These are phyloP conservation scores for Artibeus jamaicensis DNA, from an alignment of 2,797 vertebrate genomes.

Conservation along the genomic window DNA sequence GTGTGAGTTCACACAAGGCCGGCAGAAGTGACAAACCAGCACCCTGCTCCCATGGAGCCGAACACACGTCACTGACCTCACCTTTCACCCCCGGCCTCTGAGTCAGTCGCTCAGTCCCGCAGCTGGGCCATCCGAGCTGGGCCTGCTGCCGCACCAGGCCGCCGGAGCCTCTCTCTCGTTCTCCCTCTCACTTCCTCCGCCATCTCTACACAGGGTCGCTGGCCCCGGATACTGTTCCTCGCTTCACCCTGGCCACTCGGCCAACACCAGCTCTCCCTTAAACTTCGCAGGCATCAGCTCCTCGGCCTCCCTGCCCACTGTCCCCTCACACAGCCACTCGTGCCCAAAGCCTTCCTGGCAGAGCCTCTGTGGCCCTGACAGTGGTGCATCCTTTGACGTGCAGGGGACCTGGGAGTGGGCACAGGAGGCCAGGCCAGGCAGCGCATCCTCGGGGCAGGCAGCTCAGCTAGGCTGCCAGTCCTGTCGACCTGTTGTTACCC, in stretches of 20 bases:
- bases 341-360: neutral
- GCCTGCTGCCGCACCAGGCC: neutral
- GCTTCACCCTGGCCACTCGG: neutral
- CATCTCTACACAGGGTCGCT: no score
- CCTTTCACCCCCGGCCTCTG: neutral
- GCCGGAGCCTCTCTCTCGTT: neutral
- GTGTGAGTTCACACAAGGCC: accelerated
- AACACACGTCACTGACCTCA: neutral
- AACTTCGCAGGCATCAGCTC: neutral
- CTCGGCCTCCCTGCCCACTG: neutral
- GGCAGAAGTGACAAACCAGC: neutral
- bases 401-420: neutral
- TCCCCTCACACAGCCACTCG: neutral
- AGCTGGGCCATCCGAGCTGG: neutral
- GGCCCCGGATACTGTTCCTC: no score
- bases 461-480: accelerated
- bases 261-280: neutral
- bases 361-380: neutral
- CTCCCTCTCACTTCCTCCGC: neutral
- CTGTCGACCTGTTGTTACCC: neutral
- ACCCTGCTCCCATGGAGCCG: neutral
- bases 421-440: neutral
- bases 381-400: neutral
- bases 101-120: neutral
- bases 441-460: neutral